Evolutionary conservation across 2,797 vertebrate genomes (phyloP), one percentile per base, ranked within the genome.

Genomic region (Eurystomus glaucurus): DNA sequence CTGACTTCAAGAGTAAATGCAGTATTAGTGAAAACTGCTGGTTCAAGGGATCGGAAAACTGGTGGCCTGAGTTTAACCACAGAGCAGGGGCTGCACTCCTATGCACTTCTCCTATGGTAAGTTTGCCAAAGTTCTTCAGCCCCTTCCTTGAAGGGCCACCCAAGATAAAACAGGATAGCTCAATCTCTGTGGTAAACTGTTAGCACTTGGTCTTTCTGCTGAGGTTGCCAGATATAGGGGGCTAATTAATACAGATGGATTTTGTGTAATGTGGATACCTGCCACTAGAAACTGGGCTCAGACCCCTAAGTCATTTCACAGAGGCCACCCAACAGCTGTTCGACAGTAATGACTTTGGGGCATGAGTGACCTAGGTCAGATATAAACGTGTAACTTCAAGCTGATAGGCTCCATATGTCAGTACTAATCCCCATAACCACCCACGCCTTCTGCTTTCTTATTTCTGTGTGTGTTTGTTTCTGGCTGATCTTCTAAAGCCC

Each of bases 321-420:
- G 72, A 92, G 93, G 87, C 87, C 90, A 96, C 55, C 86, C 95
- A 95, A 92, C 90, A 97, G 92, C 94, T 97, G 89, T 91, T 94
- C 11, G 0, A 82, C 82, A 68, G 72, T 81, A 96, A 95, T 96
- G 86, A 94, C 84, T 96, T 95, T 81, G 94, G 94, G 94, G 81
- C 84, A 96, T 76, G 87, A 94, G 33, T 87, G 94, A 94, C 92
- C 92, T 84, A 77, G 90, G 88, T 88, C 93, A 92, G 76, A 90
- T 75, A 94, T 50, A 86, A 96, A 96, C n/a, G 51, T 69, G 75
- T 85, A 94, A 91, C 89, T 95, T 93, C 94, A 95, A 89, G 90
- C 76, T 94, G 95, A 97, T 94, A 88, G 91, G 76, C 95, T 96
- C 92, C 94, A 94, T 95, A 95, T 95, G 96, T 90, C 91, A 78